A percentile compares a stretch with the other conserved stretches of the same genome.
Conservation (phyloP, 1,140 invertebrate genomes). For the Aphis craccivora region DNA sequence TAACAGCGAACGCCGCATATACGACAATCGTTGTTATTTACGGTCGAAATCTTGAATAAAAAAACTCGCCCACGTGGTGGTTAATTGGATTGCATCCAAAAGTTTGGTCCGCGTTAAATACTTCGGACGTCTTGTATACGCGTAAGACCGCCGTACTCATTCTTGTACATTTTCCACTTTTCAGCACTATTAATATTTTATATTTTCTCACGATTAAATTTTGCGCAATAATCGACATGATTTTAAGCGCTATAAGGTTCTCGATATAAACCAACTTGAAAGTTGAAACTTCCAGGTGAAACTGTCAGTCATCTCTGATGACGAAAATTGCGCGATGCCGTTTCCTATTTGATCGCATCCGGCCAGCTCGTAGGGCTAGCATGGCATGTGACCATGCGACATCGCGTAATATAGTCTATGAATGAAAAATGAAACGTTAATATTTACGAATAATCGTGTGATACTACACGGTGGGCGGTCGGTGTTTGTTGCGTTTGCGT, state of each 20-base stretch:
- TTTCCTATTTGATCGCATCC: neutral
- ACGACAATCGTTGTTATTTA: neutral
- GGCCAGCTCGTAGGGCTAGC: neutral
- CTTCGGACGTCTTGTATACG: neutral
- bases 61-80: neutral
- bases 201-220: neutral
- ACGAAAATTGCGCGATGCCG: neutral
- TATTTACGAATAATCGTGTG: neutral
- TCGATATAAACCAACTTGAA: neutral
- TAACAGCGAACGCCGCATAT: neutral
- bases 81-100: neutral
- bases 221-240: neutral
- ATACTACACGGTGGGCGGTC: neutral
- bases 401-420: neutral
- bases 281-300: too few species aligned
- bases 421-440: neutral
- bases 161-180: neutral
- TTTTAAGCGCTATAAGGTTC: neutral
- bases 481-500: neutral
- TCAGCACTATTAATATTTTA: neutral
- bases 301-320: neutral
- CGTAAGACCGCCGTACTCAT: too few species aligned
- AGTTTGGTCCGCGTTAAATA: neutral
- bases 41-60: neutral
- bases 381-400: neutral